phyloP scores from a whole-genome alignment of 2,888 invertebrate genomes.

The Watsonalla binaria region DNA sequence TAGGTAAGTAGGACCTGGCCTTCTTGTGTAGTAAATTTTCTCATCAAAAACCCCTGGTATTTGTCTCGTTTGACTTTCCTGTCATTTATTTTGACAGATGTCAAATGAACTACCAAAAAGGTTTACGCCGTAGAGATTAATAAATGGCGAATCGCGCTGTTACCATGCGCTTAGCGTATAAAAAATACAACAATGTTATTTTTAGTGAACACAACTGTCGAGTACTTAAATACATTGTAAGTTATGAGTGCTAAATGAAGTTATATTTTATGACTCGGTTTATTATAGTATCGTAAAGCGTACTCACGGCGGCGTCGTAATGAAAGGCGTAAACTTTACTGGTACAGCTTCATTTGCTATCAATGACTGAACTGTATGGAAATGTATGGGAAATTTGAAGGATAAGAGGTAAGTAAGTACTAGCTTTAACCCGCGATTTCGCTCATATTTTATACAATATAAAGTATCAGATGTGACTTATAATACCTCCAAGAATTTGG shows the following conservation, averaged over 20 bases:
- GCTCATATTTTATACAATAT: no score
- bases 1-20: no score
- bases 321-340: conserved; percentile 11
- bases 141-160: neutral
- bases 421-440: no score
- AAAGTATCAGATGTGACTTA: no score
- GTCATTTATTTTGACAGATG: no score
- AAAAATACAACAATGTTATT: neutral
- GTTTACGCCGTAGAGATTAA: no score
- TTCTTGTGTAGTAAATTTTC: no score
- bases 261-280: conserved; percentile 28
- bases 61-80: no score
- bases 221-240: conserved; percentile 6
- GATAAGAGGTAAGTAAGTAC: neutral
- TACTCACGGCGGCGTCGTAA: conserved; percentile 25
- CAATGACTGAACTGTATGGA: conserved; percentile 11
- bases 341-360: conserved; percentile 30
- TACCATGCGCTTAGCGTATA: neutral
- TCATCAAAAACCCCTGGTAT: no score
- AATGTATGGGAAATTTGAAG: neutral
- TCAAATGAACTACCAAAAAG: no score
- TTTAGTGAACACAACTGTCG: conserved; percentile 1
- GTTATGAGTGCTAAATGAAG: conserved; percentile 29
- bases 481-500: no score
- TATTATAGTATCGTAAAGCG: conserved; percentile 28